Evolutionary conservation across 2,113 vertebrate genomes (phyloP).

Genomic region (Platysternon megacephalum): DNA sequence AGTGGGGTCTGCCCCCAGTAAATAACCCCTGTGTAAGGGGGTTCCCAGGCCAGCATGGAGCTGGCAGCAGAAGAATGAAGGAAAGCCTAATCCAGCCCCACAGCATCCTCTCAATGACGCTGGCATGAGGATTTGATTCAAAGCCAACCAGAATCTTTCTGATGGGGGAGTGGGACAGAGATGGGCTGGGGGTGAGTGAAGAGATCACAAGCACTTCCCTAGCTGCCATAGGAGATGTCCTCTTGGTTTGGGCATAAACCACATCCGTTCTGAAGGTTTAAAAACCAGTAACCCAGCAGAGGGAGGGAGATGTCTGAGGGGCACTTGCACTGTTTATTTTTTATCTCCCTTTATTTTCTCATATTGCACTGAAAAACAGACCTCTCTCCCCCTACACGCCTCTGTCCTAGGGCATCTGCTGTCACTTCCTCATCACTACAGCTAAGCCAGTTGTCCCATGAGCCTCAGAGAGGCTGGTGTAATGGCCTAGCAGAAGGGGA

Average conservation of each 20-base stretch:
- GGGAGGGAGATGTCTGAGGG: neutral
- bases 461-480: accelerated
- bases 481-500: neutral
- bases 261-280: accelerated
- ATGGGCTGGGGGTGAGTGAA: neutral
- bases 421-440: accelerated
- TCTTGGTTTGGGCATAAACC: neutral
- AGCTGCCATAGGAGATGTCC: neutral
- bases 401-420: neutral
- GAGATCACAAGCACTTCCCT: neutral
- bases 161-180: neutral
- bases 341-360: neutral
- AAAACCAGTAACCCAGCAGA: neutral
- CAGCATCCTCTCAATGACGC: neutral
- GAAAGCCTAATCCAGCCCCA: neutral
- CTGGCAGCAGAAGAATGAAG: neutral
- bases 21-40: neutral
- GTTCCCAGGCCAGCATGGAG: neutral
- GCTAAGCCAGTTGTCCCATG: neutral
- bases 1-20: neutral
- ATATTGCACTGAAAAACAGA: accelerated
- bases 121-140: neutral
- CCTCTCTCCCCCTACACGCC: accelerated
- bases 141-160: neutral
- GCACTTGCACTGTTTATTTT: accelerated